Base-by-base conservation (phyloP, 2,113 vertebrate species). In the Pampusana beccarii region DNA sequence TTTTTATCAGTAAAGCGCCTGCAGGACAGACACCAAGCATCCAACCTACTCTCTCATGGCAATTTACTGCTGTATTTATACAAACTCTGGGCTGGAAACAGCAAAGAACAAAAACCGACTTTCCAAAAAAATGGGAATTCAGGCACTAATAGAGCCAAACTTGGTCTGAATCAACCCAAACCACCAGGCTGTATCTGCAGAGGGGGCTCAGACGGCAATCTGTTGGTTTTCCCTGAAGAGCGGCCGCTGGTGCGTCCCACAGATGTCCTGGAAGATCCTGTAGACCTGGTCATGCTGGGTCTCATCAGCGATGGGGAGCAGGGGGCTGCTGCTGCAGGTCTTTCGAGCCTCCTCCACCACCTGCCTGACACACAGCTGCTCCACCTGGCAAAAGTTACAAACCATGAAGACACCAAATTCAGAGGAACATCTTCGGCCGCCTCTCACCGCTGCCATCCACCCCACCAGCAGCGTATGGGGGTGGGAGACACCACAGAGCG, bases 151-250 rank as follows among this genome's bases (percentile, higher is more conserved):
- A 29, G 60, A 57, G 62, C 31, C 29, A 40, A 31, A 51, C 0
- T 13, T 71, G 46, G n/a, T 15, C 5, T 50, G 26, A 17, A 7
- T 13, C 4, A 77, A 77, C 20, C 57, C 69, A 17, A 50, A 21
- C 6, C 24, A 31, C 34, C 23, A 1, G 3, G 1, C 25, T n/a
- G 16, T 0, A 24, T 11, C 33, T 31, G n/a, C 3, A 1, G 7
- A 34, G 60, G 3, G 38, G 57, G 46, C 57, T 98, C 97, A 99
- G 91, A 98, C 99, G 0, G 99, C 99, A 84, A 99, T 99, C 92
- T 99, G 98, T 57, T 99, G 98, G 96, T 98, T 99, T 88, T 99
- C 99, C 87, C 99, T 98, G 97, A 99, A 99, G 90, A 99, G 98
- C 2, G 98, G 88, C 86, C 99, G 98, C 95, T 98, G 98, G 97